A percentile compares a stretch with the other conserved stretches of the same genome.
phyloP scores from a whole-genome alignment of 2,113 vertebrate genomes.

The Epinephelus lanceolatus region DNA sequence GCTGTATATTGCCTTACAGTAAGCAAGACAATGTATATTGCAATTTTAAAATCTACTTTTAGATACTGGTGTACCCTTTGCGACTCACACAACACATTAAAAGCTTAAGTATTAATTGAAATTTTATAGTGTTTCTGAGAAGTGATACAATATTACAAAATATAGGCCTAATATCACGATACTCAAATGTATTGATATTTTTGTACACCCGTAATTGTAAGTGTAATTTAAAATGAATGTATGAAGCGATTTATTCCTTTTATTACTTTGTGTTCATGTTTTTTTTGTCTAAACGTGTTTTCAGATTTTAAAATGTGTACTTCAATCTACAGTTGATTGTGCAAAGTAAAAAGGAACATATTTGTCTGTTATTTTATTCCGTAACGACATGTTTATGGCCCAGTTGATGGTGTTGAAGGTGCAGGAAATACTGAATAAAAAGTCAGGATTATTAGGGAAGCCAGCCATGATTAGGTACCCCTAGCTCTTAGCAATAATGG shows the following conservation, averaged over 20 bases:
- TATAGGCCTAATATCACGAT: too few species aligned
- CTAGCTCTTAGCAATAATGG: not conserved
- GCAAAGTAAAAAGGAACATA: not conserved
- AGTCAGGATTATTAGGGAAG: not conserved
- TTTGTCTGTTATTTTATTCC: not conserved
- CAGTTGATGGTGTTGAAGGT: not conserved
- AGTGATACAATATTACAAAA: too few species aligned
- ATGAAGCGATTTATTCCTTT: not conserved
- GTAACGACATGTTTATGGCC: not conserved
- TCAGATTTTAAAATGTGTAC: not conserved
- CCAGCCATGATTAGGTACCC: not conserved
- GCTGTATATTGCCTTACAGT: too few species aligned
- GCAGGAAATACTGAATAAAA: not conserved
- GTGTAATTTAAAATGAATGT: too few species aligned
- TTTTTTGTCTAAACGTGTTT: not conserved
- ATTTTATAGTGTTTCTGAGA: too few species aligned
- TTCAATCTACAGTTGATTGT: not conserved
- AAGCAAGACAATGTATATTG: too few species aligned
- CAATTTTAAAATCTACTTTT: too few species aligned
- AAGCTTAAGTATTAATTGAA: too few species aligned
- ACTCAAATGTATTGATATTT: too few species aligned
- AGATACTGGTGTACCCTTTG: too few species aligned
- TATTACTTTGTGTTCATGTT: not conserved
- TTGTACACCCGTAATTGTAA: too few species aligned
- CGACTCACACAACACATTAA: too few species aligned